Evolutionary conservation across 1,140 invertebrate genomes (phyloP).

Genomic region (Drosophila leontia): DNA sequence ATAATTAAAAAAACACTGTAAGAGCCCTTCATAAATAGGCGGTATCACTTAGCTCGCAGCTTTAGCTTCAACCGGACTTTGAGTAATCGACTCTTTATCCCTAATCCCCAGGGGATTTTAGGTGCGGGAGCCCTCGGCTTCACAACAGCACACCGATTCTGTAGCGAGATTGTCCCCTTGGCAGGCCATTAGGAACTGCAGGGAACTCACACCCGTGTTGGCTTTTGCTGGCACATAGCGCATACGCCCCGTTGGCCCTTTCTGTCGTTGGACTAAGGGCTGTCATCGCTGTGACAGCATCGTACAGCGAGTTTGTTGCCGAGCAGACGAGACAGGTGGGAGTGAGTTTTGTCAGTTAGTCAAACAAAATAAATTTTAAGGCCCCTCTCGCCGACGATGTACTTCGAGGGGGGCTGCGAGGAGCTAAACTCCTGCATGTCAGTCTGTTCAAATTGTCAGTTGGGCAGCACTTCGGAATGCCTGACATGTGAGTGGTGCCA

Average conservation of each 20-base stretch:
- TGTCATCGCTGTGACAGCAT: conserved; percentile 66
- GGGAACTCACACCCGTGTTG: conserved; percentile 86
- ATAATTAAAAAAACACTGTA: neutral
- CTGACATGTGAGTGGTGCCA: conserved; percentile 64
- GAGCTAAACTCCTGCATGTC: conserved; percentile 46
- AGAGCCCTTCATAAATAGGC: too few species aligned
- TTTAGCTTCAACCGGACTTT: conserved; percentile 85
- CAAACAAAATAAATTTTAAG: conserved; percentile 65
- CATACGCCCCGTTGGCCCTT: conserved; percentile 47
- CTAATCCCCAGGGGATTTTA: conserved; percentile 90
- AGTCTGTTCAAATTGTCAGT: conserved; percentile 72
- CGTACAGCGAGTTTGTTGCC: conserved; percentile 14
- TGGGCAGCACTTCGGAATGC: conserved; percentile 54
- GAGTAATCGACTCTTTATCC: conserved; percentile 89
- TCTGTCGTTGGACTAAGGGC: conserved; percentile 17
- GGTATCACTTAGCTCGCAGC: neutral
- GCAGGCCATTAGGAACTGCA: conserved; percentile 89
- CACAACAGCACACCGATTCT: neutral
- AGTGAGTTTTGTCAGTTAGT: conserved; percentile 61
- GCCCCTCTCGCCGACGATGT: conserved; percentile 7
- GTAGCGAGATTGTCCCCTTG: conserved; percentile 86
- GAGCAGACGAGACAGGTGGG: conserved; percentile 31
- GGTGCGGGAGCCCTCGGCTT: conserved; percentile 89
- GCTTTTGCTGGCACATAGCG: conserved; percentile 84
- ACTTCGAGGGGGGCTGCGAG: neutral